Evolutionary conservation across 2,797 vertebrate genomes (phyloP).

Genomic region (Cygnus olor): DNA sequence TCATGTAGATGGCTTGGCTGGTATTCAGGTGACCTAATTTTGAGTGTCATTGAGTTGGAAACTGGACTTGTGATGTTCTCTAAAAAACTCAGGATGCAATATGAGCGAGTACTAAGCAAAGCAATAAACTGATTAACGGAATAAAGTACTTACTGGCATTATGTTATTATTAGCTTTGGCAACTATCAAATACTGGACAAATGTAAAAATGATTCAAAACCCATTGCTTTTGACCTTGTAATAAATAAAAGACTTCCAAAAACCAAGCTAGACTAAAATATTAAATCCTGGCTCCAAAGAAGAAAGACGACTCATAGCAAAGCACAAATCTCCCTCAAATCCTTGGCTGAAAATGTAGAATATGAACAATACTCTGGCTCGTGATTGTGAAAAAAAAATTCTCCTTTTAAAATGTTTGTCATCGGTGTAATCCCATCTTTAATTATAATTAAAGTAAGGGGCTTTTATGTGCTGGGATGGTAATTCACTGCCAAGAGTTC

Average conservation of each 20-base stretch:
- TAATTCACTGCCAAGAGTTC: background rate
- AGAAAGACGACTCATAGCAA: background rate
- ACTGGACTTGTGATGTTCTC: background rate
- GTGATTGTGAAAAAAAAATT: slow-evolving; percentile 34
- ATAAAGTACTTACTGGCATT: background rate
- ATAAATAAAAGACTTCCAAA: slow-evolving; percentile 46
- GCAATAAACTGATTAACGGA: slow-evolving; percentile 15
- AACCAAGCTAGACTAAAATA: slow-evolving; percentile 37
- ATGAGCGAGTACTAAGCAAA: background rate
- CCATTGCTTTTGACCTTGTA: slow-evolving; percentile 45
- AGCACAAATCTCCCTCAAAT: slow-evolving; percentile 52
- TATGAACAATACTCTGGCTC: slow-evolving; percentile 49
- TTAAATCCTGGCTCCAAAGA: slow-evolving; percentile 31
- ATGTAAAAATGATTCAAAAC: background rate
- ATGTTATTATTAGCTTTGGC: slow-evolving; percentile 18
- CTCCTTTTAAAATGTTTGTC: slow-evolving; percentile 55
- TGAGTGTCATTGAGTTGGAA: background rate
- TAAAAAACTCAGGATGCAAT: background rate
- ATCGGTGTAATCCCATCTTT: slow-evolving; percentile 52
- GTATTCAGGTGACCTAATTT: background rate
- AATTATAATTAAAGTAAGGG: slow-evolving; percentile 40
- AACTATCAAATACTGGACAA: background rate
- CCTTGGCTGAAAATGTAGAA: slow-evolving; percentile 50
- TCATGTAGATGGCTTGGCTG: background rate
- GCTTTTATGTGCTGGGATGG: slow-evolving; percentile 23